Base-by-base conservation (phyloP, 2,888 invertebrate species). In the Tethea ocularis region DNA sequence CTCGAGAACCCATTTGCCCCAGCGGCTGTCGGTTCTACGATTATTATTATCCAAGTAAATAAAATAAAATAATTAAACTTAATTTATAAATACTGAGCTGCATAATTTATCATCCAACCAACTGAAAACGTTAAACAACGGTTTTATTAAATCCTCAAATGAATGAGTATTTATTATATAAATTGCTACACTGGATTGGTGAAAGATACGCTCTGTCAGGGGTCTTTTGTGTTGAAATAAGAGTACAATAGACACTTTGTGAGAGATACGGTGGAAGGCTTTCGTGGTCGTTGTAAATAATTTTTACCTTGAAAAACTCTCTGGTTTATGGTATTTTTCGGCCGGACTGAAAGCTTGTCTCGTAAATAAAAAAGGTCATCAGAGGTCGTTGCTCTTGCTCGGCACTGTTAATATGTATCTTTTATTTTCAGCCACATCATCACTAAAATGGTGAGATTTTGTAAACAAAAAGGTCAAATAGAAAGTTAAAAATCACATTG, bases 201-300 rank as follows among this genome's bases (percentile, higher is more conserved):
- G 64, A 77, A 75, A 80, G 75, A 82, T 79, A 76, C 72, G 69
- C 78, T 61, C 77, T 72, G 82, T 80, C 78, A 82, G 74, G 64
- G 71, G 69, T 80, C 81, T 84, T n/a, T 88, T 88, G 84, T 87
- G 67, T 61, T 68, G 59, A 61, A 64, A 70, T 72, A n/a, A n/a
- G n/a, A n/a, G n/a, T n/a, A 86, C 83, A 88, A 86, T 84, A 75
- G 82, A 80, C 73, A 79, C 80, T 84, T 81, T 76, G 72, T 60
- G 66, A 61, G 68, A 72, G 75, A 80, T 82, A 77, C 67, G 61
- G 66, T 71, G 73, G 75, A 81, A 80, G 69, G 74, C 72, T 76
- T 75, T 74, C 57, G 61, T 53, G 67, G 68, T 66, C 64, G 72
- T 70, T 75, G 69, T 70, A 75, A 81, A 80, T 81, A 73, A 72